Evolutionary conservation across 2,113 vertebrate genomes (phyloP), one percentile per base, ranked within the genome.

Genomic region (Amblyopsis rosae): DNA sequence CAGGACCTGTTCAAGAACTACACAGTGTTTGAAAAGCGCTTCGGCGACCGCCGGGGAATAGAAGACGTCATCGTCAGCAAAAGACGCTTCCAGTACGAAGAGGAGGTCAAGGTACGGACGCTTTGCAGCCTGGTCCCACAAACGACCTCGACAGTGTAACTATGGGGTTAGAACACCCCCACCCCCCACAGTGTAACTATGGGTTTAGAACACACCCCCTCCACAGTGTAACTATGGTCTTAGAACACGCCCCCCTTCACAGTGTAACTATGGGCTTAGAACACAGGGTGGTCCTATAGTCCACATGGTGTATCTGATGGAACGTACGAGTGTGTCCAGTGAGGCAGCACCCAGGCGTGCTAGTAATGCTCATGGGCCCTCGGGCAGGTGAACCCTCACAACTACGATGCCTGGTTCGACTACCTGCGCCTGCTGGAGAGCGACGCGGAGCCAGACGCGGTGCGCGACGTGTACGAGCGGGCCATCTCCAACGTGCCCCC

Each of bases 61-160:
- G 98, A 99, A 85, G 97, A 99, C 17, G 98, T 99, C 65, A 99
- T 99, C 4, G 96, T 98, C 82, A 99, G 93, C 92, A 99, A 99
- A 69, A 91, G 98, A 17, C 88, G 96, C 33, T 99, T 99, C 87
- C 98, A 99, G 77, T 99, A 99, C 9, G 98, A 99, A 83, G 97
- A 99, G 76, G 98, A 99, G 79, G 97, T 99, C 69, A 99, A 98
- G 95, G 98, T 98, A 80, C 0, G 74, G 1, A 9, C 26, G 26
- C 26, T 26, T 26, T 26, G 26, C 26, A 26, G 26, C 26, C 26
- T 26, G 26, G 26, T 26, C 26, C 26, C 26, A 26, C 26, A 26
- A 26, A 26, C 26, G 2, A 26, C 26, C 26, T 26, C 26, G 2
- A 26, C 26, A 26, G 26, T 26, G 26, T 26, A 26, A 26, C 26